phyloP scores from a whole-genome alignment of 2,888 invertebrate species.

The Lysandra coridon region DNA sequence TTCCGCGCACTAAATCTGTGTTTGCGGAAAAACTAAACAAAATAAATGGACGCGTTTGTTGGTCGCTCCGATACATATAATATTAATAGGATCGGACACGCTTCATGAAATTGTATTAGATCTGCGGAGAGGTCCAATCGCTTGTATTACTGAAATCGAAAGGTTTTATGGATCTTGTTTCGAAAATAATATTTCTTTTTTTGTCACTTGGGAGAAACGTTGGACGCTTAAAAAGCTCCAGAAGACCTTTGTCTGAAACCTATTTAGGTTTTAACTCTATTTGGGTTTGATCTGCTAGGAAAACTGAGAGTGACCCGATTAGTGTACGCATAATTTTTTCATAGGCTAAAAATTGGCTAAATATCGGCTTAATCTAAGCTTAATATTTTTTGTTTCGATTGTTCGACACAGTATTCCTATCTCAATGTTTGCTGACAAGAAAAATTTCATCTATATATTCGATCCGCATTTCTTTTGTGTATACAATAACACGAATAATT shows the following conservation, averaged over 20 bases:
- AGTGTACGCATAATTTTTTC: too few relatives aligned
- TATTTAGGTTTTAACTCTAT: neutral
- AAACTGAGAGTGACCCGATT: too few relatives aligned
- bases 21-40: constrained; percentile 20
- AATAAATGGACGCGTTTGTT: constrained; percentile 10
- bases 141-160: neutral
- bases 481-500: neutral
- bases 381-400: too few relatives aligned
- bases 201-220: neutral
- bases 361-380: too few relatives aligned
- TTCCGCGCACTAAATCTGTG: constrained; percentile 26
- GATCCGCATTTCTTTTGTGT: too few relatives aligned
- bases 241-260: neutral
- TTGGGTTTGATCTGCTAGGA: neutral
- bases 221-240: too few relatives aligned
- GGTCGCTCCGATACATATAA: constrained; percentile 6
- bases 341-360: too few relatives aligned
- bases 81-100: constrained; percentile 16
- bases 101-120: neutral
- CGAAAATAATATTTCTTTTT: neutral
- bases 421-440: too few relatives aligned
- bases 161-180: neutral
- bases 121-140: neutral
- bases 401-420: too few relatives aligned
- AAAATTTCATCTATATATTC: too few relatives aligned